These are phyloP conservation scores for Lomographa bimaculata DNA, from an alignment of 2,888 invertebrate genomes.

Conservation along the genomic window DNA sequence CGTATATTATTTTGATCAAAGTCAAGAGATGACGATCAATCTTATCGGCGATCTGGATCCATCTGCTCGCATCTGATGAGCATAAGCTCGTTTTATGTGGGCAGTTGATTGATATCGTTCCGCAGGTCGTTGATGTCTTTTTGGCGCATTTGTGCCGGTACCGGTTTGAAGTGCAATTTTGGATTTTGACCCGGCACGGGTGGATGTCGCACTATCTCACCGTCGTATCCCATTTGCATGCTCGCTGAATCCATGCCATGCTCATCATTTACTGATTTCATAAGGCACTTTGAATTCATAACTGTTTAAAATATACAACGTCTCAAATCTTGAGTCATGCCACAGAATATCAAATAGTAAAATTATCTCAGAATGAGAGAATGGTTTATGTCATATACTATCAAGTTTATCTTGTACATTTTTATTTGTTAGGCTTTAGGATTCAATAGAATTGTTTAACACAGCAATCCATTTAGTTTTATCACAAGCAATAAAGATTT, in stretches of 20 bases:
- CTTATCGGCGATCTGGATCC: constrained; percentile 25
- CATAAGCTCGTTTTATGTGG: constrained; percentile 38
- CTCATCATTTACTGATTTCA: constrained; percentile 36
- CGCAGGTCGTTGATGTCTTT: constrained; percentile 25
- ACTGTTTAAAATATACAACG: no score
- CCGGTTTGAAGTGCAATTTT: constrained; percentile 42
- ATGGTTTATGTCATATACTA: no score
- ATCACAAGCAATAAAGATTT: constrained; percentile 2
- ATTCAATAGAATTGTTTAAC: no score
- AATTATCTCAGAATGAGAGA: no score
- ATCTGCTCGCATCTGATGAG: constrained; percentile 29
- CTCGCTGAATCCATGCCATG: constrained; percentile 32
- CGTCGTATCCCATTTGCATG: constrained; percentile 47
- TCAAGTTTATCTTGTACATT: no score
- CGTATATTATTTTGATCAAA: constrained; percentile 9
- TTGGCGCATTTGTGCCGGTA: constrained; percentile 38
- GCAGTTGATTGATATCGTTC: constrained; percentile 46
- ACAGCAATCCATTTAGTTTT: constrained; percentile 2
- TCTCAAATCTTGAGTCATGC: no score
- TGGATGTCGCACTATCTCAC: constrained; percentile 40
- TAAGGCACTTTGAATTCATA: constrained; percentile 39
- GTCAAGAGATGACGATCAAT: constrained; percentile 12
- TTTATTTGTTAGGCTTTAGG: no score
- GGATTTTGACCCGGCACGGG: constrained; percentile 37
- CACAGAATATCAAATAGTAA: no score